Percentiles rank a stretch among this genome's conserved stretches.
phyloP scores from a whole-genome alignment of 1,140 invertebrate species.

The Probaryconus sp. region DNA sequence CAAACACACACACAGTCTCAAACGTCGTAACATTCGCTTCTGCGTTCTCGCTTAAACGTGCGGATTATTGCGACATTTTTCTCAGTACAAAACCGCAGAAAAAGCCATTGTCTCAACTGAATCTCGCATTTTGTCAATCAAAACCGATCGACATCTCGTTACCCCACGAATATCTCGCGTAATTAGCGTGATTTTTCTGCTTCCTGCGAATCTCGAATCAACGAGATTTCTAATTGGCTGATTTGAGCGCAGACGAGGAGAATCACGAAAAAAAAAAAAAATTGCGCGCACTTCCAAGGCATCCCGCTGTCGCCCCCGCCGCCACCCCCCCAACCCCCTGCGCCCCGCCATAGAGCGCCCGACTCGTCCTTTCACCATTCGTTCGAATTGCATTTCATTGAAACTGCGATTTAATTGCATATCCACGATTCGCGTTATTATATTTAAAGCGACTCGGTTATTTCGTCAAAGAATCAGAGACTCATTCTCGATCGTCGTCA shows the following conservation, averaged over 20 bases:
- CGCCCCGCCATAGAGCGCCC: too few relatives aligned
- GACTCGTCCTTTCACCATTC: too few relatives aligned
- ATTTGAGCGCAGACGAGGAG: constrained; percentile 16
- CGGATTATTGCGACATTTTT: constrained; percentile 24
- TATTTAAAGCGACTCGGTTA: too few relatives aligned
- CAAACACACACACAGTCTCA: too few relatives aligned
- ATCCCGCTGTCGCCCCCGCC: too few relatives aligned
- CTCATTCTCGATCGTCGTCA: too few relatives aligned
- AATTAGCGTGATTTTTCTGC: constrained; percentile 40
- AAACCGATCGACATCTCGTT: constrained; percentile 46
- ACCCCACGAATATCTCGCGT: constrained; percentile 10
- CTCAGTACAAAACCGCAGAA: constrained; percentile 13
- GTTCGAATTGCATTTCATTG: too few relatives aligned
- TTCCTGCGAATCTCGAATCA: constrained; percentile 29
- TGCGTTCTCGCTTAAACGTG: constrained; percentile 16
- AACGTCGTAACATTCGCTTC: constrained; percentile 8
- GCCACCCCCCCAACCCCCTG: too few relatives aligned
- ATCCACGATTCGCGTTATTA: too few relatives aligned
- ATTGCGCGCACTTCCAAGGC: not conserved
- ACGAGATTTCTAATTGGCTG: constrained; percentile 36
- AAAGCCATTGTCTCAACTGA: constrained; percentile 31
- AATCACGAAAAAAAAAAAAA: not conserved
- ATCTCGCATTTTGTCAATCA: constrained; percentile 31
- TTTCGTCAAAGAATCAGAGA: too few relatives aligned
- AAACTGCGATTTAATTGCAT: too few relatives aligned